These are phyloP conservation scores for Hypercompe scribonia DNA, from an alignment of 2,888 invertebrate species.

Conservation along the genomic window DNA sequence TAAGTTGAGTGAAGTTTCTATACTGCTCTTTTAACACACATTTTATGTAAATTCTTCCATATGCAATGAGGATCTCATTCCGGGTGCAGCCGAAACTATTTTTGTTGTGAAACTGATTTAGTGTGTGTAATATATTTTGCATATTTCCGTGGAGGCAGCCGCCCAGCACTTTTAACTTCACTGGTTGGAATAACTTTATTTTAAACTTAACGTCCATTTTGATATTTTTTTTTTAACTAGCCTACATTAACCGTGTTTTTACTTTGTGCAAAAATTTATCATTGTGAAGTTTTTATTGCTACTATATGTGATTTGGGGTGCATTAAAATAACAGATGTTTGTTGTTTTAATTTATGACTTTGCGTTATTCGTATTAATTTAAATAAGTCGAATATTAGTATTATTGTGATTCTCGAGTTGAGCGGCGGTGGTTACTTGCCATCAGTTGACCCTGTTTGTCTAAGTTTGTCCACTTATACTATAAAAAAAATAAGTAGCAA, in stretches of 20 bases:
- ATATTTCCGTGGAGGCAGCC: slow-evolving; percentile 51
- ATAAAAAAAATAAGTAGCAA: no score
- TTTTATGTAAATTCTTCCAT: slow-evolving; percentile 52
- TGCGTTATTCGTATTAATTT: not conserved
- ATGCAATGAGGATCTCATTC: slow-evolving; percentile 56
- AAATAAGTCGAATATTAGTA: not conserved
- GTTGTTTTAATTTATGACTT: not conserved
- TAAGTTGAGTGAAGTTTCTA: slow-evolving; percentile 38
- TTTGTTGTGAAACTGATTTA: slow-evolving; percentile 60
- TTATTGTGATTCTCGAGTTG: no score
- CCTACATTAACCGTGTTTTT: slow-evolving; percentile 40
- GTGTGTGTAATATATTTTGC: slow-evolving; percentile 67
- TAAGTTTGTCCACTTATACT: no score
- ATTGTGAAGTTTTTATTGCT: slow-evolving; percentile 41
- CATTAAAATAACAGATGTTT: slow-evolving; percentile 12
- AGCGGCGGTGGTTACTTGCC: no score
- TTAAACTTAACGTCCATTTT: slow-evolving; percentile 67
- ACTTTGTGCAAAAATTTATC: slow-evolving; percentile 29
- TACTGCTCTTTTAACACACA: slow-evolving; percentile 33
- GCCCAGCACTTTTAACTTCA: slow-evolving; percentile 65
- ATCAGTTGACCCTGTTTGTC: no score
- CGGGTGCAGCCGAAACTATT: slow-evolving; percentile 43
- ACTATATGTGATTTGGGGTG: slow-evolving; percentile 36
- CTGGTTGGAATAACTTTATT: slow-evolving; percentile 67
- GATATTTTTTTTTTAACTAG: slow-evolving; percentile 54